These are phyloP conservation scores for Temnopleurus reevesii DNA, from an alignment of 53 echinoderm and acorn worm genomes.

Conservation along the genomic window DNA sequence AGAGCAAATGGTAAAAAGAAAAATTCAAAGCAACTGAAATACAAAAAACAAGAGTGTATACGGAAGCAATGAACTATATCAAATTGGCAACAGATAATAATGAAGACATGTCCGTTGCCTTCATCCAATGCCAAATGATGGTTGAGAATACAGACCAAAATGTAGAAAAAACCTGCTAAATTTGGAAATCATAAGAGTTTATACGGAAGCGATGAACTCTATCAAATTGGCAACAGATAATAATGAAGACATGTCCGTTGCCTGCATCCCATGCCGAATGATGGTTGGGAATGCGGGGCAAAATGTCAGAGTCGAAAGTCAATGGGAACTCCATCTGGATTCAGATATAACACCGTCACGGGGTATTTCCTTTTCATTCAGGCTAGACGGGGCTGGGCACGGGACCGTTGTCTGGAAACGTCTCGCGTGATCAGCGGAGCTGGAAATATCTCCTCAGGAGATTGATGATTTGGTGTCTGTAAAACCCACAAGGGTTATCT, in stretches of 20 bases:
- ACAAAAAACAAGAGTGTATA: no score
- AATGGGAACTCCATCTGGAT: slow-evolving; percentile 48
- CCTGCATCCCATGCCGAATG: not conserved
- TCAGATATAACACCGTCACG: slow-evolving; percentile 31
- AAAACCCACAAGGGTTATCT: not conserved
- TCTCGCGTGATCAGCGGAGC: slow-evolving; percentile 6
- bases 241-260: not conserved
- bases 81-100: not conserved
- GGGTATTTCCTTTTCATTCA: slow-evolving; percentile 14
- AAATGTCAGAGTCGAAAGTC: slow-evolving; percentile 52
- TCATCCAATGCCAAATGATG: not conserved
- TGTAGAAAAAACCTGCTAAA: no score
- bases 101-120: not conserved
- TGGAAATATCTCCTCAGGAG: not conserved
- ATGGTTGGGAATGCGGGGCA: not conserved
- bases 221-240: slow-evolving; percentile 11
- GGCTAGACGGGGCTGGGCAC: not conserved
- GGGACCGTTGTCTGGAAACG: not conserved
- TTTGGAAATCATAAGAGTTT: no score
- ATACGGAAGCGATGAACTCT: not conserved
- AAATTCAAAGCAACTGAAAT: no score
- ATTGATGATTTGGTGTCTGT: not conserved
- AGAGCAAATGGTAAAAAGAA: not conserved
- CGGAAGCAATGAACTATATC: no score
- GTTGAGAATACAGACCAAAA: not conserved